Evolutionary conservation across 2,888 invertebrate genomes (phyloP), one percentile per base, ranked within the genome.

Genomic region (Thymelicus acteon): DNA sequence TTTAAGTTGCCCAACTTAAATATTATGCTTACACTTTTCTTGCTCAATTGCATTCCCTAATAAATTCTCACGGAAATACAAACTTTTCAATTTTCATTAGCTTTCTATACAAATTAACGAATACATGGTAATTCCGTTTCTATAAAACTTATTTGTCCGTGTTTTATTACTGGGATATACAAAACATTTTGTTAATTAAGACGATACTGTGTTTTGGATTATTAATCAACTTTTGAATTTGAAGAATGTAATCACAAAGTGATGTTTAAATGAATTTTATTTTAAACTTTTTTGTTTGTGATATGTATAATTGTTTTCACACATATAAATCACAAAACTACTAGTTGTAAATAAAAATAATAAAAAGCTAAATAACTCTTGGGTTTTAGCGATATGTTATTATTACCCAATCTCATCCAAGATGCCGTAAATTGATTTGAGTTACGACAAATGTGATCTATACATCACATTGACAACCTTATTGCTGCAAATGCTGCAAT

Each of bases 101-200:
- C 75, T 77, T 78, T 80, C 76, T 82, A 79, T 80, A 79, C 78
- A 76, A 85, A 86, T 85, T 85, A 85, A 79, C 85, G 78, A 72
- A 40, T 72, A 65, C 47, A 74, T 78, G 78, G 73, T 76, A 78
- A 79, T 61, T 70, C 4, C 6, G 75, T 62, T 71, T 64, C 58
- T 54, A 71, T 72, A 72, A 73, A 68, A 73, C 72, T 68, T 72
- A 72, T 72, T 75, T 75, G 73, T 73, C 71, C 62, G 67, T 67
- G 67, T 71, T 76, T 74, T 75, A 75, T 73, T 70, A 60, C 71
- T 65, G 57, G 44, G 19, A 57, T 61, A 60, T 70, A 67, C 73
- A 77, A 73, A 74, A 71, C 71, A 75, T 69, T 54, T 71, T 73
- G 79, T 75, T 79, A 78, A 79, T 78, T 74, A 73, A 67, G 8